Conservation (phyloP, 1,140 invertebrate genomes). For the Drosophila fuyamai region DNA sequence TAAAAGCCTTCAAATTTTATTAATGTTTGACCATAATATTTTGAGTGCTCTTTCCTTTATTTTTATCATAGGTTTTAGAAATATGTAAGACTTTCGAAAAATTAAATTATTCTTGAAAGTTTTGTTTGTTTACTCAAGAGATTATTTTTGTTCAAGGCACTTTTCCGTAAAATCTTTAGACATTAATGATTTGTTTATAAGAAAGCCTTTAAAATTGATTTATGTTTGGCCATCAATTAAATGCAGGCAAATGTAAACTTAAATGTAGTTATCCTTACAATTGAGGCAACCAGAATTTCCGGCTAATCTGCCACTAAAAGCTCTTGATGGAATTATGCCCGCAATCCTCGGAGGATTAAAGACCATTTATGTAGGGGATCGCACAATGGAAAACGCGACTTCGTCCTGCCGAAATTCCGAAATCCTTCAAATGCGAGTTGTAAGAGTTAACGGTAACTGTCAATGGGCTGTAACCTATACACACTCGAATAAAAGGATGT, state of each 20-base stretch:
- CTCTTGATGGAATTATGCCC: not conserved
- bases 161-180: not conserved
- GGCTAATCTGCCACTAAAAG: slow-evolving; percentile 3
- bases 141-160: not conserved
- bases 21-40: not conserved
- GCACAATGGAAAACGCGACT: not conserved
- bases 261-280: not conserved
- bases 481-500: slow-evolving; percentile 18
- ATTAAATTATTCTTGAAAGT: not conserved
- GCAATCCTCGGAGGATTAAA: slow-evolving; percentile 11
- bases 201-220: not conserved
- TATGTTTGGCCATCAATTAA: not conserved
- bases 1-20: not conserved
- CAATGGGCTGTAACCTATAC: slow-evolving; percentile 13
- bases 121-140: not conserved
- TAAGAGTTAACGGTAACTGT: slow-evolving; percentile 24
- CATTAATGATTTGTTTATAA: slow-evolving; percentile 1
- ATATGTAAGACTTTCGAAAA: not conserved
- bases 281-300: not conserved
- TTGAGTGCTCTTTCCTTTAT: not conserved
- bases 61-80: not conserved
- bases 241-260: not conserved
- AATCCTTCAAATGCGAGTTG: slow-evolving; percentile 11
- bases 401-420: slow-evolving; percentile 5
- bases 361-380: slow-evolving; percentile 3